Evolutionary conservation across 2,888 invertebrate genomes (phyloP).

Genomic region (Harpalus rufipes): DNA sequence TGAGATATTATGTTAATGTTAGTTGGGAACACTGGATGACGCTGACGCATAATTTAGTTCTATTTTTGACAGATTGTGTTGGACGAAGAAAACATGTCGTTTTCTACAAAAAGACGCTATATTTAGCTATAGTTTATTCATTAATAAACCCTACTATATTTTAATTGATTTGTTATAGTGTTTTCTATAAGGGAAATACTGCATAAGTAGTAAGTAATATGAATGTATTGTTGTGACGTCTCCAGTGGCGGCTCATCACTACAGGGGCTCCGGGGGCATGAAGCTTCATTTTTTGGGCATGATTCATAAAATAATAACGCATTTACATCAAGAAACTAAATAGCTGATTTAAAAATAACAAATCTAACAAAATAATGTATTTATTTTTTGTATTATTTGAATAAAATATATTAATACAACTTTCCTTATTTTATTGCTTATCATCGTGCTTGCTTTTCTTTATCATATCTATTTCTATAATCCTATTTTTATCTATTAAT

Average conservation of each 20-base stretch:
- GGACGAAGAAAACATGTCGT: constrained; percentile 62
- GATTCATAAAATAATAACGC: constrained; percentile 31
- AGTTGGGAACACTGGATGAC: too few species aligned
- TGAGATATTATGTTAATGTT: too few species aligned
- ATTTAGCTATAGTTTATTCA: constrained; percentile 62
- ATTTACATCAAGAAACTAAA: constrained; percentile 1
- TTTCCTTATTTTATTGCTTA: neutral
- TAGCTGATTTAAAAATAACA: neutral
- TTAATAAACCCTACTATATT: constrained; percentile 20
- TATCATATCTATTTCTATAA: constrained; percentile 44
- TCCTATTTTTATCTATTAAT: constrained; percentile 32
- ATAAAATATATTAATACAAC: too few species aligned
- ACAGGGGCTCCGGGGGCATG: neutral
- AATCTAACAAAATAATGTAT: too few species aligned
- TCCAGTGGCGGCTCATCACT: constrained; percentile 13
- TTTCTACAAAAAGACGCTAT: constrained; percentile 63
- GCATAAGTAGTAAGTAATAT: constrained; percentile 18
- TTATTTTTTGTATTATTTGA: too few species aligned
- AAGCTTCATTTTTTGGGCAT: constrained; percentile 29
- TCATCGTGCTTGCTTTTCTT: constrained; percentile 25
- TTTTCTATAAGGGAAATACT: constrained; percentile 11
- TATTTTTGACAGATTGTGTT: constrained; percentile 62
- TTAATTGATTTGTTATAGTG: constrained; percentile 9
- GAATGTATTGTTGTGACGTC: constrained; percentile 25
- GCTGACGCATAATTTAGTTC: constrained; percentile 56